phyloP scores from a whole-genome alignment of 2,113 vertebrate species.

The Pedionomus torquatus region DNA sequence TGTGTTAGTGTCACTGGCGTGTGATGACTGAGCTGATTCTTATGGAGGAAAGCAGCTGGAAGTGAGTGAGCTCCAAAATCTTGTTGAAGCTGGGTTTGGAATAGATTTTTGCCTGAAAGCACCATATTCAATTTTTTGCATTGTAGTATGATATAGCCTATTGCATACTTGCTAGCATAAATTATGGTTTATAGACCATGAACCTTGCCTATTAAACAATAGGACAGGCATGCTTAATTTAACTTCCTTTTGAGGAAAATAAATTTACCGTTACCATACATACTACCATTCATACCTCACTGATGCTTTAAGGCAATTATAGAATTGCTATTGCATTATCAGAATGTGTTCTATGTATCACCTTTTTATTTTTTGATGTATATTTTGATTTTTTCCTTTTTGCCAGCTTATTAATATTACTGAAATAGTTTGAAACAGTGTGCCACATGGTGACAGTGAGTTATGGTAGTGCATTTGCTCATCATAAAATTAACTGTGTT shows the following conservation, averaged over 20 bases:
- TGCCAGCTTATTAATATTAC: not conserved
- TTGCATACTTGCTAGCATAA: not conserved
- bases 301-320: not conserved
- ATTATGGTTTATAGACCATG: constrained; percentile 40
- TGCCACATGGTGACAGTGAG: not conserved
- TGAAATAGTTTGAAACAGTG: not conserved
- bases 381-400: not conserved
- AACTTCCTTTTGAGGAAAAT: constrained; percentile 25
- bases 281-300: not conserved
- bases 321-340: not conserved
- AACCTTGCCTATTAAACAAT: not conserved
- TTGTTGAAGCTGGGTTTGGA: not conserved
- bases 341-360: not conserved
- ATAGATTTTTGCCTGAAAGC: not conserved
- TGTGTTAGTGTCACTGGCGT: not conserved
- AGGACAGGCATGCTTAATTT: not conserved
- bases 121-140: not conserved
- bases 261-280: not conserved
- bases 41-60: not conserved
- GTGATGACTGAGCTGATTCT: not conserved
- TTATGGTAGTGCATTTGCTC: not conserved
- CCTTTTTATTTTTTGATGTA: not conserved
- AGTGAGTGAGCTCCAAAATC: not conserved
- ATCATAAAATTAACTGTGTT: not conserved
- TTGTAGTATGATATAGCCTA: not conserved